Percentiles rank a stretch among this genome's conserved stretches.
Evolutionary conservation across 2,888 invertebrate genomes (phyloP).

Genomic region (Mimas tiliae): DNA sequence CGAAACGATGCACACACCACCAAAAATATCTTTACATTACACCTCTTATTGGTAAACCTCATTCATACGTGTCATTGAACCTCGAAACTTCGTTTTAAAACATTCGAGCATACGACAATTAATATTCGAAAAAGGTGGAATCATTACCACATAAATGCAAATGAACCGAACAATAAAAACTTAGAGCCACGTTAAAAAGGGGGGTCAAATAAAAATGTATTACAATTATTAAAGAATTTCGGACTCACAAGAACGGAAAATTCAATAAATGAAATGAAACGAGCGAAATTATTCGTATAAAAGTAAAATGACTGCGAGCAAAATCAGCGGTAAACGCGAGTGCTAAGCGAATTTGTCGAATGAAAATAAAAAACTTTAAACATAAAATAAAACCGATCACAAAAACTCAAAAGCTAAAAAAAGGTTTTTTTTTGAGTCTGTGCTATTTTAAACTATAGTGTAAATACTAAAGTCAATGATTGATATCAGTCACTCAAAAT

Average conservation of each 20-base stretch:
- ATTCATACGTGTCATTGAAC: neutral
- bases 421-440: too few relatives aligned
- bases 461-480: too few relatives aligned
- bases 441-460: too few relatives aligned
- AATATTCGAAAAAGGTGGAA: constrained; percentile 17
- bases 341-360: neutral
- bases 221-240: constrained; percentile 65
- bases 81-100: constrained; percentile 7
- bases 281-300: constrained; percentile 65
- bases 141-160: constrained; percentile 43
- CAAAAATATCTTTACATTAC: constrained; percentile 9
- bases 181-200: constrained; percentile 53
- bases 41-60: neutral
- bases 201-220: constrained; percentile 67
- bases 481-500: too few relatives aligned
- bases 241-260: constrained; percentile 50
- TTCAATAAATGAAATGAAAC: constrained; percentile 72
- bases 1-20: neutral
- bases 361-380: neutral
- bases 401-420: too few relatives aligned
- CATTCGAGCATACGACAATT: constrained; percentile 5
- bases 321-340: constrained; percentile 45
- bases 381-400: neutral
- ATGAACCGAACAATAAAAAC: constrained; percentile 59
- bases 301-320: constrained; percentile 61